Evolutionary conservation across 2,888 invertebrate genomes (phyloP).

Genomic region (Erebia aethiops): DNA sequence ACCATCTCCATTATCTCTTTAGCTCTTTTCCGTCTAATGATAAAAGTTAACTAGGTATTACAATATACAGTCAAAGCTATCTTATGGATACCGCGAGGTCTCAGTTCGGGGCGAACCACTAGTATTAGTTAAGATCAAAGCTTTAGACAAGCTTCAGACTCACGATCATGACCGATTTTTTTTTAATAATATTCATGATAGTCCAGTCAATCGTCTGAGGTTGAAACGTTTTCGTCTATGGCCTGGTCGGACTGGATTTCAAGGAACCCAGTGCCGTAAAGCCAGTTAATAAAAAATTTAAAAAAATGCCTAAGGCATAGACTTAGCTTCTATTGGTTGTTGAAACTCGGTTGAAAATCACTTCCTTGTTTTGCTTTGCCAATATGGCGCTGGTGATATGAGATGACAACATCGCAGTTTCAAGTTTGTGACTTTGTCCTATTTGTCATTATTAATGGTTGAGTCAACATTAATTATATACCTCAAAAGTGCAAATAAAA

Average conservation of each 20-base stretch:
- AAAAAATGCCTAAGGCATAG: slow-evolving; percentile 31
- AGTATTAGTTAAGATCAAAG: too few species aligned
- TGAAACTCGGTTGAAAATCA: slow-evolving; percentile 39
- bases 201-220: too few species aligned
- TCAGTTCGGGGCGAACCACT: too few species aligned
- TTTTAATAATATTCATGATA: too few species aligned
- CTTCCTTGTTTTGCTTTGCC: slow-evolving; percentile 61
- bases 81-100: too few species aligned
- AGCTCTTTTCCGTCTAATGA: too few species aligned
- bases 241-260: neutral
- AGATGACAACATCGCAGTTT: slow-evolving; percentile 84
- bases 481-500: slow-evolving; percentile 71
- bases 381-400: slow-evolving; percentile 83
- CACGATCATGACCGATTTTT: too few species aligned
- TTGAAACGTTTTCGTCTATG: too few species aligned
- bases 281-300: slow-evolving; percentile 36
- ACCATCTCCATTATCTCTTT: too few species aligned
- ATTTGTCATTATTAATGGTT: slow-evolving; percentile 69
- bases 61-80: too few species aligned
- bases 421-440: slow-evolving; percentile 77
- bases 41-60: too few species aligned
- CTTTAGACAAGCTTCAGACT: too few species aligned
- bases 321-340: slow-evolving; percentile 35
- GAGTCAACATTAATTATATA: slow-evolving; percentile 63
- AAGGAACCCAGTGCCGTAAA: neutral